A percentile compares a stretch with the other conserved stretches of the same genome.
Conservation (phyloP, 2,113 vertebrate species). For the Chionomys nivalis region DNA sequence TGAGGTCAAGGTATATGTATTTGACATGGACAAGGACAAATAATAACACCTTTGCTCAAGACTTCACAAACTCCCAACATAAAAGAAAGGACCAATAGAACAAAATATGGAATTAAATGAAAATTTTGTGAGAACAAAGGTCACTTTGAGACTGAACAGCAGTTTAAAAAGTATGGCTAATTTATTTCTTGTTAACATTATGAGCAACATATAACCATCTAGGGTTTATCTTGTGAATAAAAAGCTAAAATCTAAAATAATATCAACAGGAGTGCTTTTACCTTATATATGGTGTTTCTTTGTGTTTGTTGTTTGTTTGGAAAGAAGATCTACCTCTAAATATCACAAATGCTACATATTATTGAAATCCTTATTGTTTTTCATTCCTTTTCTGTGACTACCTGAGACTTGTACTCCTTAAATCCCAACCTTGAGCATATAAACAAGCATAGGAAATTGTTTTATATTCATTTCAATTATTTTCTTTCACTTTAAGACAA, state of each 20-base stretch:
- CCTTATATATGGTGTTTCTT: not conserved
- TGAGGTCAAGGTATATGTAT: not conserved
- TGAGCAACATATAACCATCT: not conserved
- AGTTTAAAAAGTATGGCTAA: not conserved
- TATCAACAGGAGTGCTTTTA: not conserved
- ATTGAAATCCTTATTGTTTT: not conserved
- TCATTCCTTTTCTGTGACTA: not conserved
- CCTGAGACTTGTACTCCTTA: not conserved
- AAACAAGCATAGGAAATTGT: not conserved
- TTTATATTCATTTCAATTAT: constrained; percentile 20
- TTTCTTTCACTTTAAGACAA: not conserved
- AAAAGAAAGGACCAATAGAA: not conserved
- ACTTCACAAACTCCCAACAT: not conserved
- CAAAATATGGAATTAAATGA: not conserved
- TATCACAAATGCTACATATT: not conserved
- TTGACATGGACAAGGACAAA: not conserved
- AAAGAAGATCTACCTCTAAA: not conserved
- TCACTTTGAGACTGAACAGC: not conserved
- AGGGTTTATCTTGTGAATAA: not conserved
- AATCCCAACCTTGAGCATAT: not conserved
- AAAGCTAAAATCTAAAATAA: not conserved
- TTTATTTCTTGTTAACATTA: not conserved
- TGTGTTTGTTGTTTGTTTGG: not conserved
- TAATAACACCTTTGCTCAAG: not conserved
- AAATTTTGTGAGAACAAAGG: not conserved